A percentile compares a stretch with the other conserved stretches of the same genome.
Evolutionary conservation across 2,797 vertebrate species (phyloP).

Genomic region (Gallirallus australis): DNA sequence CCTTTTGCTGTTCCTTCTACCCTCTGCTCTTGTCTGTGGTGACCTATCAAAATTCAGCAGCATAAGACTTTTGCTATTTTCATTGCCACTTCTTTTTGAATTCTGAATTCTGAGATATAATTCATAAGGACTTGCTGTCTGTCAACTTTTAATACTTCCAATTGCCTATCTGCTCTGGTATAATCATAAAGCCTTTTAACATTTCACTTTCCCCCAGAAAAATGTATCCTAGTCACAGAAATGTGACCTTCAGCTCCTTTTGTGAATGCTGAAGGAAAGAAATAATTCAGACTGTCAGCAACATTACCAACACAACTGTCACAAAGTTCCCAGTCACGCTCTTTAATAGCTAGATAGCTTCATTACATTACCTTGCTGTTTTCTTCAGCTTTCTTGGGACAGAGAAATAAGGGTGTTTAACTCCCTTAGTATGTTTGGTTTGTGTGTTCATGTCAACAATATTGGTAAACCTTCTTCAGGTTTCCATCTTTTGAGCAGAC

Average conservation of each 20-base stretch:
- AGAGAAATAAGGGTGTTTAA: not conserved
- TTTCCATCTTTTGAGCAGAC: not conserved
- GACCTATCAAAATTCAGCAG: not conserved
- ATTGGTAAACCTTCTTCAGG: not conserved
- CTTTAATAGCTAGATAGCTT: not conserved
- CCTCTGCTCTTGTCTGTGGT: not conserved
- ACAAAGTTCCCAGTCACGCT: not conserved
- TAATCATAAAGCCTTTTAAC: slow-evolving; percentile 49
- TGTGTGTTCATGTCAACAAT: not conserved
- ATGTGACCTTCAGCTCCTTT: slow-evolving; percentile 45
- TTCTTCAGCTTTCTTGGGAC: not conserved
- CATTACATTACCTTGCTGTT: not conserved
- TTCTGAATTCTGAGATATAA: slow-evolving; percentile 38
- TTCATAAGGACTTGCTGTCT: slow-evolving; percentile 11
- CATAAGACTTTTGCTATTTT: not conserved
- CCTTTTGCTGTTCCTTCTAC: not conserved
- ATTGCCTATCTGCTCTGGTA: slow-evolving; percentile 25
- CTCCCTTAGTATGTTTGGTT: not conserved
- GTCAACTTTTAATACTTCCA: slow-evolving; percentile 40
- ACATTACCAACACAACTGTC: not conserved
- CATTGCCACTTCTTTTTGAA: not conserved
- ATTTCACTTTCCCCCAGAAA: slow-evolving; percentile 15
- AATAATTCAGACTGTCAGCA: slow-evolving; percentile 22
- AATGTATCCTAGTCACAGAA: slow-evolving; percentile 2
- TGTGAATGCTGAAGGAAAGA: slow-evolving; percentile 22